Conservation (phyloP, 2,797 vertebrate species). For the Aldrovandia affinis region DNA sequence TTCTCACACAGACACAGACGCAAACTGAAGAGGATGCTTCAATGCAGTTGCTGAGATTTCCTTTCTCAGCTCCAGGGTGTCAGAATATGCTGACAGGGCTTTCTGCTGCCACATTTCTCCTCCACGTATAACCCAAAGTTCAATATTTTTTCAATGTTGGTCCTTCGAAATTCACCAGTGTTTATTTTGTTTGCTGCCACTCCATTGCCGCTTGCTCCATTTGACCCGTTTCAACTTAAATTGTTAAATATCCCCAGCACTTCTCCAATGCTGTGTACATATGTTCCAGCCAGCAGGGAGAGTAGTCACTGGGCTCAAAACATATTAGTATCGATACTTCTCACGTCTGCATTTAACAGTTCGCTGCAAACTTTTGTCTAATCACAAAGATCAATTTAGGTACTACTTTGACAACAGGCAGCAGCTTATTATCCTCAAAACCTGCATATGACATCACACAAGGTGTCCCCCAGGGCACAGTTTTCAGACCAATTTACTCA, state of each 20-base stretch:
- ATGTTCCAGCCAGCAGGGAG: neutral
- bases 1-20: neutral
- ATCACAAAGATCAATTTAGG: neutral
- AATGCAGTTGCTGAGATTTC: neutral
- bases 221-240: neutral
- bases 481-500: neutral
- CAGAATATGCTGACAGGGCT: neutral
- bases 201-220: neutral
- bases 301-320: neutral
- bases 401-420: neutral
- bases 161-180: neutral
- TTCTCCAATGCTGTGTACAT: no score
- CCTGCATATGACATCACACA: neutral
- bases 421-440: neutral
- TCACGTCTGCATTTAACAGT: neutral
- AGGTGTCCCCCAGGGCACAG: conserved; percentile 4
- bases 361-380: neutral
- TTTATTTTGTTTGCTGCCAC: neutral
- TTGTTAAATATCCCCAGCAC: neutral
- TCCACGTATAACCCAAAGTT: neutral
- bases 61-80: neutral
- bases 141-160: neutral
- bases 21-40: neutral
- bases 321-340: neutral
- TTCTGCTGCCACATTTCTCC: neutral